Base-by-base conservation (phyloP, 2,797 vertebrate genomes). In the Alfaro cultratus region DNA sequence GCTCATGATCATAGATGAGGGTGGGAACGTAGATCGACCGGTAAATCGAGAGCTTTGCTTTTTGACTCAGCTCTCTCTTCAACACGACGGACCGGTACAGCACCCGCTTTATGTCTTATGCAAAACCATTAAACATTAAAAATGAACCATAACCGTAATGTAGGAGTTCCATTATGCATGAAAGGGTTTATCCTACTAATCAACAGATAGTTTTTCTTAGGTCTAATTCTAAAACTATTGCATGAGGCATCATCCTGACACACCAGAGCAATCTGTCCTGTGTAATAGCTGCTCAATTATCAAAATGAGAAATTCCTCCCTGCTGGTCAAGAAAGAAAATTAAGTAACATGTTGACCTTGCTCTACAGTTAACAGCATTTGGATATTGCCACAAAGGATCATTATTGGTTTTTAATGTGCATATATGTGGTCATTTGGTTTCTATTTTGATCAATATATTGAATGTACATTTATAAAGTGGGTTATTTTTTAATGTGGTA, bases 321-420 rank as follows among this genome's bases (percentile, higher is more conserved):
- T 0, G 39, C 51, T n/a, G 29, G 75, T 21, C 0, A n/a, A 72
- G 43, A 80, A 87, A 78, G 80, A 78, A 85, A 77, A 74, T 71
- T 36, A 49, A 84, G 76, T 39, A 51, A 75, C 83, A 0, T 16
- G 74, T n/a, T 46, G 81, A 90, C 91, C 92, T 93, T 91, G 88
- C 72, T 9, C 39, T 81, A 91, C 89, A 89, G 90, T 92, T 89
- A 93, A 91, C 89, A 82, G 13, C 16, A 2, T 75, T 73, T 77
- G 71, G 55, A 75, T 78, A 77, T 72, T 7, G 71, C 60, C 67
- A 67, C 12, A 2, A 46, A 29, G 53, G 73, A 45, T 68, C 60
- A 4, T 18, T 39, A 16, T 29, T 39, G 34, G 36, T 39, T 39
- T 64, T 21, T 67, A 41, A 5, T 23, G 5, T 43, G 1, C 8